A percentile compares a stretch with the other conserved stretches of the same genome.
These are phyloP conservation scores for Drosophila arawakana DNA, from an alignment of 1,140 invertebrate species.

Conservation along the genomic window DNA sequence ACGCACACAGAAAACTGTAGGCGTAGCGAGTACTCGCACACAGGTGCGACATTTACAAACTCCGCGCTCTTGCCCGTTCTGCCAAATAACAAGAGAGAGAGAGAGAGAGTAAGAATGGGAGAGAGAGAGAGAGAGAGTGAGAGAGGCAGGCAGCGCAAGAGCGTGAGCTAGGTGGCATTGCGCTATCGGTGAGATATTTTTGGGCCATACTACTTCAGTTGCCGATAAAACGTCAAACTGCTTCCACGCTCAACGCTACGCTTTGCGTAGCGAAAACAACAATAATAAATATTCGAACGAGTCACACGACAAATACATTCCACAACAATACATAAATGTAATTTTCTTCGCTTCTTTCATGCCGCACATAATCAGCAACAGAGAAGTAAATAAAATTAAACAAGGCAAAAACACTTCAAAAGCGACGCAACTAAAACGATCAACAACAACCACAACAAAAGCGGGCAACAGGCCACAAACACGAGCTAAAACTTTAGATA, in stretches of 20 bases:
- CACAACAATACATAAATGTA: conserved; percentile 52
- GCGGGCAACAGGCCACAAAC: background rate
- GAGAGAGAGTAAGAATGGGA: conserved; percentile 9
- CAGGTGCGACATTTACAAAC: conserved; percentile 37
- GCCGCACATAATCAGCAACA: conserved; percentile 22
- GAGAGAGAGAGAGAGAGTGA: conserved; percentile 13
- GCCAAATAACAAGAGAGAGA: conserved; percentile 8
- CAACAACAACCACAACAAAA: too few relatives aligned
- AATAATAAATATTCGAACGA: conserved; percentile 43
- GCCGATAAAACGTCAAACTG: conserved; percentile 77
- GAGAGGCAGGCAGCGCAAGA: background rate
- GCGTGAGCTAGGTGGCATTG: conserved; percentile 21
- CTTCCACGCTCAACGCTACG: conserved; percentile 48
- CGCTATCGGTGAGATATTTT: conserved; percentile 61
- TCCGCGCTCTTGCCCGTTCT: conserved; percentile 6
- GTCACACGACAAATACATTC: conserved; percentile 58
- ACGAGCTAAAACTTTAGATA: conserved; percentile 12
- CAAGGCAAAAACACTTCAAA: conserved; percentile 19
- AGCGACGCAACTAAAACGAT: background rate
- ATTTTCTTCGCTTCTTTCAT: conserved; percentile 52
- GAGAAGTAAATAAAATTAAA: conserved; percentile 31
- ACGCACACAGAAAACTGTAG: background rate
- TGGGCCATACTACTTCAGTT: conserved; percentile 63
- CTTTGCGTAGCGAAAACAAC: conserved; percentile 44
- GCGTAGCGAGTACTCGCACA: background rate